Base-by-base conservation (phyloP, 2,888 invertebrate species). In the Eulithis testata region DNA sequence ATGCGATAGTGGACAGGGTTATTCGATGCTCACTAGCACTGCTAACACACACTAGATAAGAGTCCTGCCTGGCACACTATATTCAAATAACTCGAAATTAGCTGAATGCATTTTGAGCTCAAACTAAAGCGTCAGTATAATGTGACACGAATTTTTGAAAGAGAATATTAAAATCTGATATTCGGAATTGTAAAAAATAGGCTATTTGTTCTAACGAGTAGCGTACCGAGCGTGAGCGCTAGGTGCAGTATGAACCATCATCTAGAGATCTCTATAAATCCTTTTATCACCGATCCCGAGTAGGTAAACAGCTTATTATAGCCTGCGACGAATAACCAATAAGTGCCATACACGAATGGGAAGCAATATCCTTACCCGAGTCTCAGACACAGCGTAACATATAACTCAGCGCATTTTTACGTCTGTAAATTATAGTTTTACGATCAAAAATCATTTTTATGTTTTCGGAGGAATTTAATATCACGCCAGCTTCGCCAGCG, bases 371-470 rank as follows among this genome's bases (percentile, higher is more conserved):
- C 75, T 76, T 73, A 72, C 77, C 73, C 76, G 76, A 77, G 80
- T 82, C 77, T 76, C 77, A 77, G 77, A 77, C 82, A 77, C 73
- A 73, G 76, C 80, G 85, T 86, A 87, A 87, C 86, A 83, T 85
- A 89, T 87, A 90, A 88, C 88, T 91, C 90, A 89, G 91, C 91
- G 86, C 83, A 90, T 89, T 93, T 90, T 93, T 92, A 93, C 93
- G 93, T 91, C 90, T 93, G 93, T 93, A 93, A 93, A 93, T 92
- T 93, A 93, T 93, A 86, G 89, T 93, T 93, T 93, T 93, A 93
- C 91, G 93, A 93, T 90, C 92, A 89, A 91, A 92, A 93, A 93
- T 93, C 90, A 92, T 92, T 92, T 93, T 92, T 93, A 92, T 92
- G 92, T 90, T 92, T 92, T 91, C 88, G 87, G 84, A 88, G 85